Evolutionary conservation across 2,888 invertebrate genomes (phyloP).

Genomic region (Balanococcus diminutus): DNA sequence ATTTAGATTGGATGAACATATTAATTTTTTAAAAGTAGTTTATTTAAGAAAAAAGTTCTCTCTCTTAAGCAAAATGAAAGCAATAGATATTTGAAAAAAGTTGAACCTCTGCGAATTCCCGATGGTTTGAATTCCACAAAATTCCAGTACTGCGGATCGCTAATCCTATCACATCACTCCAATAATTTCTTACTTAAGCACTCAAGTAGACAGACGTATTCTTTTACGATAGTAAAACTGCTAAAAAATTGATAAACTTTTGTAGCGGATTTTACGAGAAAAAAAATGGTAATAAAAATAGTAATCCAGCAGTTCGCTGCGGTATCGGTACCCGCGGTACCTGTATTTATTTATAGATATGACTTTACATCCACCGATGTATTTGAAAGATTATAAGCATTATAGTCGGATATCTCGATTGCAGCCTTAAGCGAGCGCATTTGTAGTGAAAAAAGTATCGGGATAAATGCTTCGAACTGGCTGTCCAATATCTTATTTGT

Average conservation of each 20-base stretch:
- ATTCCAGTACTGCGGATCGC: too few relatives aligned
- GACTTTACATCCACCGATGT: neutral
- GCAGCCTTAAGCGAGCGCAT: neutral
- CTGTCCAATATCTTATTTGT: slow-evolving; percentile 18
- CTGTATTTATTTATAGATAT: neutral
- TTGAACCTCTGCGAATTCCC: too few relatives aligned
- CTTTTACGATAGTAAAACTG: neutral
- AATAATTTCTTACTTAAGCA: too few relatives aligned
- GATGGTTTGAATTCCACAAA: too few relatives aligned
- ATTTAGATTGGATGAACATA: too few relatives aligned
- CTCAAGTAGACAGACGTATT: too few relatives aligned
- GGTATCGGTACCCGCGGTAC: neutral
- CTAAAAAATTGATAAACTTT: neutral
- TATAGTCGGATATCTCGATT: neutral
- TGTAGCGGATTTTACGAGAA: neutral
- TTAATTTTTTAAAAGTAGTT: too few relatives aligned
- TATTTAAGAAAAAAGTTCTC: too few relatives aligned
- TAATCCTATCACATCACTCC: too few relatives aligned
- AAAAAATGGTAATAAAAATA: neutral
- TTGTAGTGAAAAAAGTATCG: neutral
- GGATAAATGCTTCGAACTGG: neutral
- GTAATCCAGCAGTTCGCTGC: neutral
- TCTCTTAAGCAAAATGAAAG: too few relatives aligned
- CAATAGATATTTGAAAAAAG: too few relatives aligned
- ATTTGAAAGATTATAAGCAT: neutral